Evolutionary conservation across 2,113 vertebrate species (phyloP).

Genomic region (Eleginops maclovinus): DNA sequence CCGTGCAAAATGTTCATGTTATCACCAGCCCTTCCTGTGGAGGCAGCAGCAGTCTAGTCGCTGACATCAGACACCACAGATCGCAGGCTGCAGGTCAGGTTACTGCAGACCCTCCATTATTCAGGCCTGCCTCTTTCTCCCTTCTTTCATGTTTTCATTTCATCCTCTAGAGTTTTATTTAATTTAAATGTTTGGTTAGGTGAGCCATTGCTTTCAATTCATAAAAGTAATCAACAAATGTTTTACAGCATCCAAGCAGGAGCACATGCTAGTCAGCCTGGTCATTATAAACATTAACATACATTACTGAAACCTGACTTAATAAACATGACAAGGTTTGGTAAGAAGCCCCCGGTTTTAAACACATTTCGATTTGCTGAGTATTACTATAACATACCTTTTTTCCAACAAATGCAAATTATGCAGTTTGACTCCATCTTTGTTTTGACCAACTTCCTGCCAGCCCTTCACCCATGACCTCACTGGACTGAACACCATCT

Average conservation of each 20-base stretch:
- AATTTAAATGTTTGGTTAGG: neutral
- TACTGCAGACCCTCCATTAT: constrained; percentile 68
- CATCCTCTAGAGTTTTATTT: neutral
- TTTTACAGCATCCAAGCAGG: neutral
- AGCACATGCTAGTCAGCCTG: neutral
- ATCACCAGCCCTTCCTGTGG: constrained; percentile 9
- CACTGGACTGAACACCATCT: too few relatives aligned
- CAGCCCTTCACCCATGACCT: too few relatives aligned
- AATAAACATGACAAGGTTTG: neutral
- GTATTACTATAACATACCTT: too few relatives aligned
- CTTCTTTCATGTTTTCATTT: constrained; percentile 9
- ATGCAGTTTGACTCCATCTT: too few relatives aligned
- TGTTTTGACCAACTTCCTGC: too few relatives aligned
- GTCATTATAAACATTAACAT: neutral
- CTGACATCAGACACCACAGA: constrained; percentile 60
- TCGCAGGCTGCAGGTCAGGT: constrained; percentile 53
- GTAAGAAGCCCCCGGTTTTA: too few relatives aligned
- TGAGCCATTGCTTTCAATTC: neutral
- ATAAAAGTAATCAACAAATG: neutral
- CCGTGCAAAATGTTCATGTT: constrained; percentile 1
- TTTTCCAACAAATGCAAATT: too few relatives aligned
- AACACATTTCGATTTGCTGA: too few relatives aligned
- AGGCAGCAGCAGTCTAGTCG: constrained; percentile 14
- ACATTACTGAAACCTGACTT: neutral
- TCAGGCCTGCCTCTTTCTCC: constrained; percentile 43